Evolutionary conservation across 2,888 invertebrate species (phyloP).

Genomic region (Lymantria dispar): DNA sequence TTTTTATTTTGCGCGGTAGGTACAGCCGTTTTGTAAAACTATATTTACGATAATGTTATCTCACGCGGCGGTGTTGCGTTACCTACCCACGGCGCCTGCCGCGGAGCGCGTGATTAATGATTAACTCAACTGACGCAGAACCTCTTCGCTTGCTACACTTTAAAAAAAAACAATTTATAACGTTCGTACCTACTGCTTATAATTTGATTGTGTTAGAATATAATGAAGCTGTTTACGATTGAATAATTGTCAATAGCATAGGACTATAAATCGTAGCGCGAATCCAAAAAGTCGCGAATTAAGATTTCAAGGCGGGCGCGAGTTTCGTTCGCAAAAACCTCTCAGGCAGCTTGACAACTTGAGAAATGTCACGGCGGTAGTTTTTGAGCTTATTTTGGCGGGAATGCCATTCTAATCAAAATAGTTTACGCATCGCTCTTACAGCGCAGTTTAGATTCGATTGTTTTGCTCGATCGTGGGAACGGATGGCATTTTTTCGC

Average conservation of each 20-base stretch:
- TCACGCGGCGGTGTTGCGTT: slow-evolving; percentile 66
- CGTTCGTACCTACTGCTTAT: slow-evolving; percentile 30
- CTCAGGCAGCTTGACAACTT: slow-evolving; percentile 65
- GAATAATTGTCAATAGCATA: slow-evolving; percentile 58
- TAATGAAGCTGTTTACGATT: slow-evolving; percentile 64
- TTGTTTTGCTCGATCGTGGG: slow-evolving; percentile 59
- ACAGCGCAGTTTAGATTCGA: slow-evolving; percentile 43
- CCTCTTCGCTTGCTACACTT: slow-evolving; percentile 34
- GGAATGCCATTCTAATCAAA: slow-evolving; percentile 80
- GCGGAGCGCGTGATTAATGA: slow-evolving; percentile 62
- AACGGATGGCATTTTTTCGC: slow-evolving; percentile 51
- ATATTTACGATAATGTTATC: slow-evolving; percentile 78
- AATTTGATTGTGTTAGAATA: slow-evolving; percentile 28
- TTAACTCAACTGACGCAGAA: slow-evolving; percentile 50
- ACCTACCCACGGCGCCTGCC: slow-evolving; percentile 49
- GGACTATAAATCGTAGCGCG: slow-evolving; percentile 59
- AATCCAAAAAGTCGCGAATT: slow-evolving; percentile 62
- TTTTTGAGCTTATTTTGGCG: slow-evolving; percentile 64
- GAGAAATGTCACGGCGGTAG: slow-evolving; percentile 69
- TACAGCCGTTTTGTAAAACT: slow-evolving; percentile 71
- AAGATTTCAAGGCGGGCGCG: slow-evolving; percentile 73
- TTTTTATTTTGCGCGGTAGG: slow-evolving; percentile 65
- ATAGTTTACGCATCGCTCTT: slow-evolving; percentile 74
- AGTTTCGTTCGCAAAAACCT: slow-evolving; percentile 66
- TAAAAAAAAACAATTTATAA: slow-evolving; percentile 53